A percentile compares a stretch with the other conserved stretches of the same genome.
phyloP scores from a whole-genome alignment of 2,113 vertebrate genomes.

The Semicossyphus pulcher region DNA sequence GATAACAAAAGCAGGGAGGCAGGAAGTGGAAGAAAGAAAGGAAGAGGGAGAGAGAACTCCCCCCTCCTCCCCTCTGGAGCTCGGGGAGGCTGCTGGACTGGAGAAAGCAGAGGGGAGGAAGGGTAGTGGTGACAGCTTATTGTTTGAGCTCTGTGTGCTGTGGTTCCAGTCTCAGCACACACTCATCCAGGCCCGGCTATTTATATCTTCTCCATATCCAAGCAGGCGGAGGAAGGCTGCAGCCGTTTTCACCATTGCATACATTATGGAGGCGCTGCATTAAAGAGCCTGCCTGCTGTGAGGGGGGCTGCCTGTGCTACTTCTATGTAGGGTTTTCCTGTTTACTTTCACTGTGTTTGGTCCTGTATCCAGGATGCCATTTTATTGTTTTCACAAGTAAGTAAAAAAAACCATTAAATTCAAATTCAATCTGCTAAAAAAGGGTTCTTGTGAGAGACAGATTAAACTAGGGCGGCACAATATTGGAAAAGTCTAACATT shows the following conservation, averaged over 20 bases:
- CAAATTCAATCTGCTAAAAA: too few species aligned
- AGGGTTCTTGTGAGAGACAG: too few species aligned
- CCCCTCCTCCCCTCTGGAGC: slow-evolving; percentile 1
- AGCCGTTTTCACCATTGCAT: slow-evolving; percentile 68
- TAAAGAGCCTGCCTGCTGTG: slow-evolving; percentile 31
- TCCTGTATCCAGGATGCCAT: neutral
- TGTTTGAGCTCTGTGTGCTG: slow-evolving; percentile 75
- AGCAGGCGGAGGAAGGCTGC: slow-evolving; percentile 63
- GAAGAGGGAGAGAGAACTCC: slow-evolving; percentile 59
- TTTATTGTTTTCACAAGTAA: slow-evolving; percentile 13
- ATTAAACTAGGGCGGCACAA: too few species aligned
- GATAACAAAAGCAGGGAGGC: slow-evolving; percentile 69
- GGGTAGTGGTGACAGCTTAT: slow-evolving; percentile 68
- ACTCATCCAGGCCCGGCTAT: slow-evolving; percentile 69
- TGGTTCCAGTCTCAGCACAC: slow-evolving; percentile 60
- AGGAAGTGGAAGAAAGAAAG: slow-evolving; percentile 76
- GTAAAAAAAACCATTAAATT: too few species aligned
- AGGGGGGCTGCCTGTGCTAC: slow-evolving; percentile 12
- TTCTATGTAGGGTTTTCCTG: slow-evolving; percentile 29
- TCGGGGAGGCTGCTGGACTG: slow-evolving; percentile 60
- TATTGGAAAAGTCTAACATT: too few species aligned
- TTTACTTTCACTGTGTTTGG: slow-evolving; percentile 5
- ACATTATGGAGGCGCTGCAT: slow-evolving; percentile 59
- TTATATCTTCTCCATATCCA: slow-evolving; percentile 77
- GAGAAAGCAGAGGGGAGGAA: slow-evolving; percentile 66